These are phyloP conservation scores for Heliconius hermathena DNA, from an alignment of 1,140 invertebrate species.

Conservation along the genomic window DNA sequence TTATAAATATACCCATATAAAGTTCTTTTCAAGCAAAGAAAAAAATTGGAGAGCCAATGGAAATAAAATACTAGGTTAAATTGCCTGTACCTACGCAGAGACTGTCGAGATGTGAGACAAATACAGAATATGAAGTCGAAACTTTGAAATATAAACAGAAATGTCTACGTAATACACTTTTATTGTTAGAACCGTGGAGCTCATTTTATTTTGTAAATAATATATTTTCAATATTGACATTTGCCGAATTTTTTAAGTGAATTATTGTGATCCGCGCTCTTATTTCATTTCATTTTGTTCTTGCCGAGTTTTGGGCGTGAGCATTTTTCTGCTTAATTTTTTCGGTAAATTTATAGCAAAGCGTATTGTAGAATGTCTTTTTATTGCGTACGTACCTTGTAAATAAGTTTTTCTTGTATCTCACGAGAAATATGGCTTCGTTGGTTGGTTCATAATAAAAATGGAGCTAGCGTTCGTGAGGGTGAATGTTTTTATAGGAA, in stretches of 20 bases:
- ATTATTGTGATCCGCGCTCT: slow-evolving; percentile 56
- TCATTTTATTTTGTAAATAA: slow-evolving; percentile 23
- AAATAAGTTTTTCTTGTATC: slow-evolving; percentile 17
- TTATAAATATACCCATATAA: neutral
- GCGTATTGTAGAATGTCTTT: neutral
- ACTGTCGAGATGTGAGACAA: slow-evolving; percentile 65
- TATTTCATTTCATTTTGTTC: slow-evolving; percentile 57
- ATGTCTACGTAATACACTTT: slow-evolving; percentile 29
- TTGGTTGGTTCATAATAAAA: slow-evolving; percentile 16
- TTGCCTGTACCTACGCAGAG: slow-evolving; percentile 69
- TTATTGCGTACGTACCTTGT: slow-evolving; percentile 22
- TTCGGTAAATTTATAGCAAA: slow-evolving; percentile 42
- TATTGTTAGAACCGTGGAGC: slow-evolving; percentile 27
- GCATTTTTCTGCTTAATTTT: slow-evolving; percentile 54
- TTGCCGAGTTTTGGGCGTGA: slow-evolving; percentile 45
- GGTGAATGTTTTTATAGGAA: neutral
- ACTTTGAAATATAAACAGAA: slow-evolving; percentile 42
- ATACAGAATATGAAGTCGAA: slow-evolving; percentile 63
- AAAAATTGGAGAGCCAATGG: slow-evolving; percentile 32
- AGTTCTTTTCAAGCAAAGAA: neutral
- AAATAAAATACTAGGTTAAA: slow-evolving; percentile 70
- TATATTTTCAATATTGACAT: slow-evolving; percentile 49
- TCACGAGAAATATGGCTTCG: neutral
- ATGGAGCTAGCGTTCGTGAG: neutral
- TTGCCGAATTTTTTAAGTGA: slow-evolving; percentile 50